A percentile compares a stretch with the other conserved stretches of the same genome.
phyloP scores from a whole-genome alignment of 2,888 invertebrate species.

The Gymnoscelis rufifasciata region DNA sequence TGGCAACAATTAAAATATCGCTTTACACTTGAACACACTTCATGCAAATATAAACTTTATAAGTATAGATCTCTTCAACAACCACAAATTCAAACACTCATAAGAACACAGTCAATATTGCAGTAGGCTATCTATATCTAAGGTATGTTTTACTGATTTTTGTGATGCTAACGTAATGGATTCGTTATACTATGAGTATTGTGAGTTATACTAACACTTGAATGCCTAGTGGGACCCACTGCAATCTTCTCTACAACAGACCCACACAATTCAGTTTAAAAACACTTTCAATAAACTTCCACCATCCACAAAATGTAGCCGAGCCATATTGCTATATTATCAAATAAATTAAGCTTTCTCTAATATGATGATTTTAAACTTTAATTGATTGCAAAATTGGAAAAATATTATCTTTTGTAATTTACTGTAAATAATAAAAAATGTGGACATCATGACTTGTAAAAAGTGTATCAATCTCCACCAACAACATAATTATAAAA shows the following conservation, averaged over 20 bases:
- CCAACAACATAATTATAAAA: slow-evolving; percentile 31
- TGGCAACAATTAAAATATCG: slow-evolving; percentile 69
- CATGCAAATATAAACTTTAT: slow-evolving; percentile 25
- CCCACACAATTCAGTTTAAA: slow-evolving; percentile 2
- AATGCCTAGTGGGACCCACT: slow-evolving; percentile 1
- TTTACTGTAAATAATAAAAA: slow-evolving; percentile 6
- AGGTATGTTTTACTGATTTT: neutral
- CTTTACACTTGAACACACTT: slow-evolving; percentile 26
- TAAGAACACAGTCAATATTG: slow-evolving; percentile 27
- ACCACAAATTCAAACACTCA: slow-evolving; percentile 16
- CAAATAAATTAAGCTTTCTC: slow-evolving; percentile 11
- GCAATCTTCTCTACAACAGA: slow-evolving; percentile 1
- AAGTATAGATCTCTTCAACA: slow-evolving; percentile 16
- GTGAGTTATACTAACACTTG: neutral
- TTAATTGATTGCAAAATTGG: slow-evolving; percentile 6
- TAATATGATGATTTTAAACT: slow-evolving; percentile 1
- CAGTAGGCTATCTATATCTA: slow-evolving; percentile 9
- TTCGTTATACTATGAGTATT: slow-evolving; percentile 2
- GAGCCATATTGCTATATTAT: slow-evolving; percentile 27
- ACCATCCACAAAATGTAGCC: slow-evolving; percentile 23
- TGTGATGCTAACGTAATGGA: neutral
- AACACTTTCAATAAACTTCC: slow-evolving; percentile 24
- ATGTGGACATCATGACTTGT: slow-evolving; percentile 6
- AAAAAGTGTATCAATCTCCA: slow-evolving; percentile 18
- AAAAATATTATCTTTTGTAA: slow-evolving; percentile 5